A percentile compares a stretch with the other conserved stretches of the same genome.
These are phyloP conservation scores for Scatophagus argus DNA, from an alignment of 2,113 vertebrate species.

Conservation along the genomic window DNA sequence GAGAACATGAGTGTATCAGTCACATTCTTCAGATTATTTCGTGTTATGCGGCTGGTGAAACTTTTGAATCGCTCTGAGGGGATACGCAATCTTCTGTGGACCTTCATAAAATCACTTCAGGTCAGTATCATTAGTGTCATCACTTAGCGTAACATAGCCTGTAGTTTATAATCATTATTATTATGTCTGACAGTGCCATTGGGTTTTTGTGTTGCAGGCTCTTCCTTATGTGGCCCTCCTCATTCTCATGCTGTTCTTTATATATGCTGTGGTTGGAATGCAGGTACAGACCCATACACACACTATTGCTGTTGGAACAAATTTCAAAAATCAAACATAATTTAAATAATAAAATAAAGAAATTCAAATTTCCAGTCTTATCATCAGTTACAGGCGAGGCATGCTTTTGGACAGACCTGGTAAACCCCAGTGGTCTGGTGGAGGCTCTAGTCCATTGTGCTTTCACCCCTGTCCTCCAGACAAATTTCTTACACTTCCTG, in stretches of 20 bases:
- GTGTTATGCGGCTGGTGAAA: conserved; percentile 93
- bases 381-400: too few species aligned
- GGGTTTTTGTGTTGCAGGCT: conserved; percentile 80
- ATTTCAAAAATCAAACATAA: too few species aligned
- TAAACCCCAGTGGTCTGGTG: too few species aligned
- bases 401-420: too few species aligned
- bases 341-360: too few species aligned
- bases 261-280: conserved; percentile 97
- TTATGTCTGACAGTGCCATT: neutral
- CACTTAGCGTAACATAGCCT: neutral
- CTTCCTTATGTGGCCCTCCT: conserved; percentile 93
- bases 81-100: conserved; percentile 93
- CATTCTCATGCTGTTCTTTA: conserved; percentile 97
- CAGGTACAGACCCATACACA: conserved; percentile 82
- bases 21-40: conserved; percentile 94
- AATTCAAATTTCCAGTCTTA: too few species aligned
- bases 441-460: too few species aligned
- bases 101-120: conserved; percentile 97
- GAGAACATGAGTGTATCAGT: conserved; percentile 93
- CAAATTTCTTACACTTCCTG: too few species aligned
- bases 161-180: neutral
- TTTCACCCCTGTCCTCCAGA: too few species aligned
- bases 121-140: conserved; percentile 70
- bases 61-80: conserved; percentile 93
- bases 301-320: too few species aligned